These are phyloP conservation scores for Champsocephalus esox DNA, from an alignment of 2,797 vertebrate genomes.

Conservation along the genomic window DNA sequence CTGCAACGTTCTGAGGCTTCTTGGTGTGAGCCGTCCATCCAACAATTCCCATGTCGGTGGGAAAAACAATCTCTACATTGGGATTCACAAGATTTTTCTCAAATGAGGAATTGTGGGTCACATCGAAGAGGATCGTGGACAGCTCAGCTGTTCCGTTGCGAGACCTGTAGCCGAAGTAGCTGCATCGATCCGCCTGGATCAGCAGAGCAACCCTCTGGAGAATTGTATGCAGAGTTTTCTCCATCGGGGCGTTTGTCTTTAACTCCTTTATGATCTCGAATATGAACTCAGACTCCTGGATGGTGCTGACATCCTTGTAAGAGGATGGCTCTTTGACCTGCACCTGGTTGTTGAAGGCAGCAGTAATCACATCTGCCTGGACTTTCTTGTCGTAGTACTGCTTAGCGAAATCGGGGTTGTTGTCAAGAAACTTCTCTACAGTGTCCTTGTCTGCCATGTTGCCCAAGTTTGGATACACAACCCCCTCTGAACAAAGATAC, in stretches of 20 bases:
- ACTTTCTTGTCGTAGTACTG: slow-evolving; percentile 89
- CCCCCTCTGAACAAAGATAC: slow-evolving; percentile 52
- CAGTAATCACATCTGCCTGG: slow-evolving; percentile 80
- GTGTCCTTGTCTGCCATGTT: slow-evolving; percentile 88
- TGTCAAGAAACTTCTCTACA: slow-evolving; percentile 90
- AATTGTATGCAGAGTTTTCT: slow-evolving; percentile 85
- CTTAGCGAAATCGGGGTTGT: slow-evolving; percentile 90
- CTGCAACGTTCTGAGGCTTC: slow-evolving; percentile 88
- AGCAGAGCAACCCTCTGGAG: slow-evolving; percentile 88
- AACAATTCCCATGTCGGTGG: slow-evolving; percentile 90
- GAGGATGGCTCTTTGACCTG: slow-evolving; percentile 80
- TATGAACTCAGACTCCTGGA: slow-evolving; percentile 87
- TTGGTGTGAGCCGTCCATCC: slow-evolving; percentile 90
- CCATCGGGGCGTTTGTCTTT: slow-evolving; percentile 72
- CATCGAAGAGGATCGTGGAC: slow-evolving; percentile 86
- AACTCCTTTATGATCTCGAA: slow-evolving; percentile 85
- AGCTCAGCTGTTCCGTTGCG: slow-evolving; percentile 90
- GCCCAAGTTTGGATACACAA: slow-evolving; percentile 18
- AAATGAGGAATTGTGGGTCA: slow-evolving; percentile 87
- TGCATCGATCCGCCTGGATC: slow-evolving; percentile 89
- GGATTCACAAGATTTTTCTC: slow-evolving; percentile 88
- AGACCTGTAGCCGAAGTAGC: slow-evolving; percentile 85
- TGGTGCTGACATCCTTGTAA: slow-evolving; percentile 84
- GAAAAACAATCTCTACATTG: slow-evolving; percentile 89
- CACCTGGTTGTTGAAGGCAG: slow-evolving; percentile 80